Conservation (phyloP, 2,113 vertebrate species). For the Chaetura pelagica region DNA sequence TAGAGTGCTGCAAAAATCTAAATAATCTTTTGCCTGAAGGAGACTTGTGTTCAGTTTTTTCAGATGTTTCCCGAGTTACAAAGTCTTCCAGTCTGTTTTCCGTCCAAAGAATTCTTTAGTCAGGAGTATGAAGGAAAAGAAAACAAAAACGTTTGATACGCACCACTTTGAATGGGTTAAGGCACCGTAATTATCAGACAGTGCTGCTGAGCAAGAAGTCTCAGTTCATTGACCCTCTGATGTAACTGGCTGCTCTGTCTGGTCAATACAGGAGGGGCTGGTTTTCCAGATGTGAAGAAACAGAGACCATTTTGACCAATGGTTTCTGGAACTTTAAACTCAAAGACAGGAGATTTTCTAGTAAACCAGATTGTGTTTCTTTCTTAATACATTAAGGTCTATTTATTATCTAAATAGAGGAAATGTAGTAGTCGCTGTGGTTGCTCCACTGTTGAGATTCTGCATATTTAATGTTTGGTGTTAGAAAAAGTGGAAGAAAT, state of each 20-base stretch:
- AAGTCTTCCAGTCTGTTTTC: not conserved
- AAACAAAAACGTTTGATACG: not conserved
- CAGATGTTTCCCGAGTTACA: not conserved
- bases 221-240: not conserved
- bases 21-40: not conserved
- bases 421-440: not conserved
- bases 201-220: not conserved
- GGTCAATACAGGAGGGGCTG: not conserved
- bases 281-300: not conserved
- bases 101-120: not conserved
- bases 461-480: not conserved
- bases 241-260: not conserved
- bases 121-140: not conserved
- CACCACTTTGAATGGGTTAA: not conserved
- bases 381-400: not conserved
- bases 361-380: not conserved
- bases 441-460: not conserved
- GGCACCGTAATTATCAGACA: not conserved
- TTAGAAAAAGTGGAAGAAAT: not conserved
- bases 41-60: not conserved
- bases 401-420: not conserved
- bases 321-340: not conserved
- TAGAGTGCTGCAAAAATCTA: not conserved
- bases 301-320: not conserved
- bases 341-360: not conserved